These are phyloP conservation scores for Toxonevra muliebris DNA, from an alignment of 2,888 invertebrate genomes.

Conservation along the genomic window DNA sequence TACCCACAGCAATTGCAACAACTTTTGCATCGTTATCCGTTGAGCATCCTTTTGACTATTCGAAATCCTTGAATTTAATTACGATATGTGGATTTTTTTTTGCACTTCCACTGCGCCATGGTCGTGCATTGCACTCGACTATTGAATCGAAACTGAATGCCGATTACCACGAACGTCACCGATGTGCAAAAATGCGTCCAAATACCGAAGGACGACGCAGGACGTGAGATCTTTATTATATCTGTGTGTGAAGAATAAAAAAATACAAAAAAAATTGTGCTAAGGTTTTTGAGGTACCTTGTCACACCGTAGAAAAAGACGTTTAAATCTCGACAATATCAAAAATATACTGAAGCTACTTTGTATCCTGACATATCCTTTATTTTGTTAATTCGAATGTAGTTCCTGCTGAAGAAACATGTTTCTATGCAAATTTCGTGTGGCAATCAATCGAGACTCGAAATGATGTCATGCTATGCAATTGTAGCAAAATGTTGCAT, in stretches of 20 bases:
- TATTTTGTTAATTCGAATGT: conserved; percentile 43
- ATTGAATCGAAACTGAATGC: conserved; percentile 48
- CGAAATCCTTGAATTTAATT: not conserved
- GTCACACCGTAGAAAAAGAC: conserved; percentile 17
- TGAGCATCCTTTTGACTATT: conserved; percentile 24
- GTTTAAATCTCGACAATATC: conserved; percentile 56
- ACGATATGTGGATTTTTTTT: not conserved
- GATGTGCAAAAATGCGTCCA: conserved; percentile 16
- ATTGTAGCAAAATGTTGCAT: not conserved
- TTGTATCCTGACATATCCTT: conserved; percentile 52
- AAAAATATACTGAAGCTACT: conserved; percentile 55
- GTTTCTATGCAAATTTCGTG: conserved; percentile 32
- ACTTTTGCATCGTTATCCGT: conserved; percentile 24
- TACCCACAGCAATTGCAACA: not conserved
- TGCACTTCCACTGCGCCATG: conserved; percentile 27
- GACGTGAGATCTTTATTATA: not conserved
- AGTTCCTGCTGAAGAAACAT: conserved; percentile 39
- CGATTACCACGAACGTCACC: conserved; percentile 31
- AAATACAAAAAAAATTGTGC: not conserved
- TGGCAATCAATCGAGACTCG: conserved; percentile 18
- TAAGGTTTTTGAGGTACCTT: not conserved
- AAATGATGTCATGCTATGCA: conserved; percentile 27
- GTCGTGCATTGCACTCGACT: conserved; percentile 44
- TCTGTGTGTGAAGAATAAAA: not conserved
- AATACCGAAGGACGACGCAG: conserved; percentile 2